Evolutionary conservation across 2,797 vertebrate species (phyloP).

Genomic region (Sebastes oblongus): DNA sequence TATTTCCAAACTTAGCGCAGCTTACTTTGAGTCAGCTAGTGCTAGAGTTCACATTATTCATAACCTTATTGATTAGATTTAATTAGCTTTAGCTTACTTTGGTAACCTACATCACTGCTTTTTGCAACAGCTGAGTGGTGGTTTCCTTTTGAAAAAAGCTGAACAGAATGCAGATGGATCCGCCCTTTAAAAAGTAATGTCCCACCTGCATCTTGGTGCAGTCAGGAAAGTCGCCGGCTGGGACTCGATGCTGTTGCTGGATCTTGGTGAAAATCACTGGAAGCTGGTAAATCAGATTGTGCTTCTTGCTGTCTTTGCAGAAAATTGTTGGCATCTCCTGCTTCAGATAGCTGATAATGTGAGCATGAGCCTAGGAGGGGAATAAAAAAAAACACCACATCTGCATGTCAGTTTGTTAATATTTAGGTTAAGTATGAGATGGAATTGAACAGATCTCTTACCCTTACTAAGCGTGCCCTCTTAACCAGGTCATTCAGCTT

Average conservation of each 20-base stretch:
- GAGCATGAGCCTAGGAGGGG: slow-evolving; percentile 86
- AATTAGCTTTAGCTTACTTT: too few species aligned
- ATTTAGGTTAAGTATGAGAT: background rate
- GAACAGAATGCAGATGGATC: too few species aligned
- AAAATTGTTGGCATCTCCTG: slow-evolving; percentile 91
- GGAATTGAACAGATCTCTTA: slow-evolving; percentile 61
- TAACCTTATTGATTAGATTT: too few species aligned
- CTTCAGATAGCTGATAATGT: slow-evolving; percentile 90
- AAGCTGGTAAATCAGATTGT: slow-evolving; percentile 88
- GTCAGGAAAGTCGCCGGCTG: slow-evolving; percentile 91
- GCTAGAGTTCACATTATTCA: too few species aligned
- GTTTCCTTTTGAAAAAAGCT: too few species aligned
- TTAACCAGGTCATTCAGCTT: slow-evolving; percentile 93
- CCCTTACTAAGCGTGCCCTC: slow-evolving; percentile 88
- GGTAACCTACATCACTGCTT: too few species aligned
- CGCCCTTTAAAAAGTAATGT: background rate
- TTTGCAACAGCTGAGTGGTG: too few species aligned
- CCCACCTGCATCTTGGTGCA: slow-evolving; percentile 91
- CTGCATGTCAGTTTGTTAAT: background rate
- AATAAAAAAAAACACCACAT: background rate
- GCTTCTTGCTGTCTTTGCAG: slow-evolving; percentile 90
- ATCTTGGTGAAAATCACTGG: slow-evolving; percentile 89
- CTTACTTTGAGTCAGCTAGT: too few species aligned
- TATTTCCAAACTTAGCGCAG: too few species aligned
- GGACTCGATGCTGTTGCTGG: slow-evolving; percentile 88